Evolutionary conservation across 2,888 invertebrate genomes (phyloP).

Genomic region (Gastracanthus pulcherrimus): DNA sequence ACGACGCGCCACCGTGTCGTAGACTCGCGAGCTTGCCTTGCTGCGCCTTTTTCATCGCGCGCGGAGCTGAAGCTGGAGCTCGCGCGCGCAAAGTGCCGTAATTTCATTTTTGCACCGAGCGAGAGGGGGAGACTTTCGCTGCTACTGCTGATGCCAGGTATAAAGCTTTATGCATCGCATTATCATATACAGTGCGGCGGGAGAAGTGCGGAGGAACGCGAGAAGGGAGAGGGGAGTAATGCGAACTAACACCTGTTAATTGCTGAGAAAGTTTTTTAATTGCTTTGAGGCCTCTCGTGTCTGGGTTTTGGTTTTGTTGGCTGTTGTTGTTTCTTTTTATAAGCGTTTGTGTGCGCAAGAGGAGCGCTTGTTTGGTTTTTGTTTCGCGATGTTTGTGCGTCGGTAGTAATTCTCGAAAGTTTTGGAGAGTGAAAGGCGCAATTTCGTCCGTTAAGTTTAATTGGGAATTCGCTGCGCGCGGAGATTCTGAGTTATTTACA

Average conservation of each 20-base stretch:
- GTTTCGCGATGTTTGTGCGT: conserved; percentile 6
- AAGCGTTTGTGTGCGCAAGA: neutral
- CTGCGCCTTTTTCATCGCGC: conserved; percentile 18
- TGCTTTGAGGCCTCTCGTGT: conserved; percentile 38
- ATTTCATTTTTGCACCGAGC: conserved; percentile 36
- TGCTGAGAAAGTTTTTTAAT: conserved; percentile 54
- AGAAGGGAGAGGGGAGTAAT: neutral
- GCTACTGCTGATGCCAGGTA: neutral
- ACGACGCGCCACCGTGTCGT: conserved; percentile 32
- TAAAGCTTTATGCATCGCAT: conserved; percentile 30
- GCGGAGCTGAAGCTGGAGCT: neutral
- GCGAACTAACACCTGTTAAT: conserved; percentile 51
- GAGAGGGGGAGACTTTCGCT: neutral
- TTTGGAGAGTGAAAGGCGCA: conserved; percentile 23
- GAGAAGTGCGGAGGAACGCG: neutral
- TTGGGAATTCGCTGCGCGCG: conserved; percentile 42
- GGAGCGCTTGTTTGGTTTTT: neutral
- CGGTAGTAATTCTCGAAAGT: conserved; percentile 46
- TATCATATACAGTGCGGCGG: conserved; percentile 3
- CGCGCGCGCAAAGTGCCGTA: conserved; percentile 29
- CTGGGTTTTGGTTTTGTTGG: neutral
- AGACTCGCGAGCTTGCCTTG: neutral
- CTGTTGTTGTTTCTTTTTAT: neutral
- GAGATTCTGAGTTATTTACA: conserved; percentile 46
- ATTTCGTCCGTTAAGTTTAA: conserved; percentile 51